phyloP scores from a whole-genome alignment of 2,888 invertebrate species.

The Pollenia griseotomentosa region DNA sequence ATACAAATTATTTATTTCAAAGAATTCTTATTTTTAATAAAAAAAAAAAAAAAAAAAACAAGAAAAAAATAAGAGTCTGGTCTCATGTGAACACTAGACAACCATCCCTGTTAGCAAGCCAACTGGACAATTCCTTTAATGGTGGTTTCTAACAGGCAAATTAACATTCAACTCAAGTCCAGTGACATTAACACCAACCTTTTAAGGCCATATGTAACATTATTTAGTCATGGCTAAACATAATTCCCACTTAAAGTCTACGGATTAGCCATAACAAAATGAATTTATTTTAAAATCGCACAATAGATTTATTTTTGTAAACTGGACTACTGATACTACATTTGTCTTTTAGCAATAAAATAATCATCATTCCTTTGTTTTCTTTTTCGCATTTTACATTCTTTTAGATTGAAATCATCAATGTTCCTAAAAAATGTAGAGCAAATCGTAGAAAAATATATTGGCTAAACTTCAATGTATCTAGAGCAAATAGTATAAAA shows the following conservation, averaged over 20 bases:
- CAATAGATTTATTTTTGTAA: not conserved
- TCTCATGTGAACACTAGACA: not conserved
- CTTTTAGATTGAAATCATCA: constrained; percentile 34
- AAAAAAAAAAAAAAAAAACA: not conserved
- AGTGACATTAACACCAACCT: constrained; percentile 37
- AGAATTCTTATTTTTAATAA: not conserved
- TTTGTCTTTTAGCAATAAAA: not conserved
- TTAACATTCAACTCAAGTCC: constrained; percentile 7
- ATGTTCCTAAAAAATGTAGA: constrained; percentile 36
- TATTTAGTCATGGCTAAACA: constrained; percentile 31
- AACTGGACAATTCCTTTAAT: constrained; percentile 6
- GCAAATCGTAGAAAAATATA: constrained; percentile 16
- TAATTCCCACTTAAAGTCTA: constrained; percentile 16
- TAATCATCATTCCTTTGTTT: constrained; percentile 3
- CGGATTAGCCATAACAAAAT: not conserved
- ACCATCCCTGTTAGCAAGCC: not conserved
- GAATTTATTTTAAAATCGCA: too few species aligned
- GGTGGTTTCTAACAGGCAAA: not conserved
- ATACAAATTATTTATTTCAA: not conserved
- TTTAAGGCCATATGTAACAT: constrained; percentile 30
- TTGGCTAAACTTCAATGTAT: constrained; percentile 8
- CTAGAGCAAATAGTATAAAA: constrained; percentile 41
- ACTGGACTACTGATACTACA: not conserved
- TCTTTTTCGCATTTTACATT: constrained; percentile 7
- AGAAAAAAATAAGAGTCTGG: too few species aligned